Percentiles rank a stretch among this genome's conserved stretches.
Evolutionary conservation across 1,140 invertebrate genomes (phyloP).

Genomic region (Bombus difficillimus): DNA sequence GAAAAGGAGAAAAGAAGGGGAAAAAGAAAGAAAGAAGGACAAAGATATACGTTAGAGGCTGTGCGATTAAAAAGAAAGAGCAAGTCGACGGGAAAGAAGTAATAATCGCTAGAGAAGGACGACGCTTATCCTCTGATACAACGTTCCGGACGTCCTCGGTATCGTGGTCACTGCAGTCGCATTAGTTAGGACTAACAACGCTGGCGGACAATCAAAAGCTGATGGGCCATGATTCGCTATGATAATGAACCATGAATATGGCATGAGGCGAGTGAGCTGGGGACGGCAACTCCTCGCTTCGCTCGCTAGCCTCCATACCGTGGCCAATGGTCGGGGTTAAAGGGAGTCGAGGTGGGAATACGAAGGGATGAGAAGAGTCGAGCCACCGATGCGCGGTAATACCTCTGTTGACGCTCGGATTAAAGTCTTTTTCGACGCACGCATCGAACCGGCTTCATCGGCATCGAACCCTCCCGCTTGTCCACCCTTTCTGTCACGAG

Average conservation of each 20-base stretch:
- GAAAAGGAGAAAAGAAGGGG: neutral
- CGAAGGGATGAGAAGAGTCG: conserved; percentile 59
- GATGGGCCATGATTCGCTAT: conserved; percentile 83
- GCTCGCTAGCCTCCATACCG: conserved; percentile 68
- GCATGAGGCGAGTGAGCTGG: conserved; percentile 80
- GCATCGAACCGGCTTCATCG: conserved; percentile 16
- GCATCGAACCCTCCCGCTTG: neutral
- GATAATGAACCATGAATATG: conserved; percentile 83
- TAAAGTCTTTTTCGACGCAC: conserved; percentile 69
- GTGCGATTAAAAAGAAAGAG: conserved; percentile 12
- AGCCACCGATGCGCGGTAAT: conserved; percentile 66
- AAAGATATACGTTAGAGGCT: neutral
- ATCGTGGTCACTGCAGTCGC: conserved; percentile 80
- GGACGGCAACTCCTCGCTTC: conserved; percentile 80
- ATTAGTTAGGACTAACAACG: conserved; percentile 83
- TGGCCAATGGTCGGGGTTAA: conserved; percentile 68
- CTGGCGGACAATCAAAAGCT: conserved; percentile 83
- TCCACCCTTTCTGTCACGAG: conserved; percentile 1
- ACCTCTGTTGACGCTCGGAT: conserved; percentile 72
- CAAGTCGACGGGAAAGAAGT: neutral
- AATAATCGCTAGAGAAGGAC: conserved; percentile 54
- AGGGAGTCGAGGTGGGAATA: conserved; percentile 70
- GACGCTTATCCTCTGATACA: conserved; percentile 67
- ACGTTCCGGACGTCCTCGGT: conserved; percentile 66
- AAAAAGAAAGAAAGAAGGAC: neutral